phyloP scores from a whole-genome alignment of 2,888 invertebrate species.

The Ectropis crepuscularia region DNA sequence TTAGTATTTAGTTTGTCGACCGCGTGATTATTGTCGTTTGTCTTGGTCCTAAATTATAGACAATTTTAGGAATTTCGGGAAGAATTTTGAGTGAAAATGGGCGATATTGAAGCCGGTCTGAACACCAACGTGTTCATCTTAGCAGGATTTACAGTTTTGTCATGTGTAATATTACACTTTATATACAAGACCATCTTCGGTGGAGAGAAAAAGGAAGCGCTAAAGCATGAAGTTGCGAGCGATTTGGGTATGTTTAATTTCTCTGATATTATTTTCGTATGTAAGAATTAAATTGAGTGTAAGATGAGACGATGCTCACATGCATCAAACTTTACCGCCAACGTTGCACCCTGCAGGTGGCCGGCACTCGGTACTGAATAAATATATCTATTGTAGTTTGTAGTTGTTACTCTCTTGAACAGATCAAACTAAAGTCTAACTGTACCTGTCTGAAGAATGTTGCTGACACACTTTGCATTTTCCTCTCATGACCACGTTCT shows the following conservation, averaged over 20 bases:
- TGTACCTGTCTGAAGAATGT: conserved; percentile 57
- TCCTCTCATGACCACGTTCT: conserved; percentile 34
- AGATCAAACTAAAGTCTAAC: conserved; percentile 48
- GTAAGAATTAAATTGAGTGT: conserved; percentile 1
- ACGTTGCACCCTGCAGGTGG: conserved; percentile 12
- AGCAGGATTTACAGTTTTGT: conserved; percentile 61
- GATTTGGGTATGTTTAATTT: conserved; percentile 64
- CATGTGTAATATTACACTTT: conserved; percentile 71
- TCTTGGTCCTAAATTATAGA: conserved; percentile 50
- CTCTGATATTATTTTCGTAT: conserved; percentile 14
- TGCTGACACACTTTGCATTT: conserved; percentile 56
- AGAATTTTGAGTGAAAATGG: conserved; percentile 78
- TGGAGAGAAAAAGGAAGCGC: conserved; percentile 68
- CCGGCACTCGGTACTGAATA: conserved; percentile 14
- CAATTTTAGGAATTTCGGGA: conserved; percentile 48
- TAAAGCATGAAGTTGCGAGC: conserved; percentile 67
- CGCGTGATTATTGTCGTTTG: conserved; percentile 69
- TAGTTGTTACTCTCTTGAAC: conserved; percentile 48
- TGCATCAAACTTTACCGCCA: conserved; percentile 34
- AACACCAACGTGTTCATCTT: conserved; percentile 61
- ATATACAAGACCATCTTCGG: conserved; percentile 70
- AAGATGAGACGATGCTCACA: conserved; percentile 24
- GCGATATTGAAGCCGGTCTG: conserved; percentile 69
- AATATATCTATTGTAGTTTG: conserved; percentile 29
- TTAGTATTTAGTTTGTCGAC: conserved; percentile 58